Conservation (phyloP, 2,888 invertebrate species). For the Elysia crispata region DNA sequence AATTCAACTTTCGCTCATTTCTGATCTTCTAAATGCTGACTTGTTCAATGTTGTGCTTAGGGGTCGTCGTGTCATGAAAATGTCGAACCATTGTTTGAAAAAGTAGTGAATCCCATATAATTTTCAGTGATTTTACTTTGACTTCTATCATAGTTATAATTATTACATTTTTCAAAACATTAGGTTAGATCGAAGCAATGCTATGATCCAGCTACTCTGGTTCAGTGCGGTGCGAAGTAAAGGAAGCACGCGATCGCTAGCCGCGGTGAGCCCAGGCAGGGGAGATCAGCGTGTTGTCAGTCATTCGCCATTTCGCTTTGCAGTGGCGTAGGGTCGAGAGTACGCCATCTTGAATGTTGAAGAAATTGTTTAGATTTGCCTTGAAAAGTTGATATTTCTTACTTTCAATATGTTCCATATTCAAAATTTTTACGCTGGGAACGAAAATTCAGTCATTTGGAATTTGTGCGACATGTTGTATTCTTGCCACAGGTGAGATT, state of each 20-base stretch:
- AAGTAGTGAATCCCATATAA: no score
- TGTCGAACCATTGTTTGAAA: constrained; percentile 20
- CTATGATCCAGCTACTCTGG: no score
- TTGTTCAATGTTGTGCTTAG: background rate
- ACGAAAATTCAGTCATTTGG: background rate
- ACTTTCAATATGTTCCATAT: background rate
- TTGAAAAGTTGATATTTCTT: background rate
- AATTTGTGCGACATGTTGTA: background rate
- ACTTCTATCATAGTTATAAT: no score
- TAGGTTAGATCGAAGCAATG: no score
- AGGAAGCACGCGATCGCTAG: constrained; percentile 17
- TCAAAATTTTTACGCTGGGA: background rate
- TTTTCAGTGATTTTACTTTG: no score
- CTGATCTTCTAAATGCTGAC: background rate
- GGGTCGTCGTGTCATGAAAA: constrained; percentile 46
- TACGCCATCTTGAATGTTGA: constrained; percentile 43
- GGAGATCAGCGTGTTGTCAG: constrained; percentile 47
- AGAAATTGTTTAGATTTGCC: background rate
- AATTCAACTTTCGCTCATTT: background rate
- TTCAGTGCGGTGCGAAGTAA: no score
- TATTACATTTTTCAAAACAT: no score
- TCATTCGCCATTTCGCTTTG: constrained; percentile 42
- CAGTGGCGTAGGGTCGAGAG: constrained; percentile 13
- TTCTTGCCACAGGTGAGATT: background rate
- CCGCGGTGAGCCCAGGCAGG: constrained; percentile 32